A percentile compares a stretch with the other conserved stretches of the same genome.
These are phyloP conservation scores for Proisotoma minuta DNA, from an alignment of 2,888 invertebrate genomes.

Conservation along the genomic window DNA sequence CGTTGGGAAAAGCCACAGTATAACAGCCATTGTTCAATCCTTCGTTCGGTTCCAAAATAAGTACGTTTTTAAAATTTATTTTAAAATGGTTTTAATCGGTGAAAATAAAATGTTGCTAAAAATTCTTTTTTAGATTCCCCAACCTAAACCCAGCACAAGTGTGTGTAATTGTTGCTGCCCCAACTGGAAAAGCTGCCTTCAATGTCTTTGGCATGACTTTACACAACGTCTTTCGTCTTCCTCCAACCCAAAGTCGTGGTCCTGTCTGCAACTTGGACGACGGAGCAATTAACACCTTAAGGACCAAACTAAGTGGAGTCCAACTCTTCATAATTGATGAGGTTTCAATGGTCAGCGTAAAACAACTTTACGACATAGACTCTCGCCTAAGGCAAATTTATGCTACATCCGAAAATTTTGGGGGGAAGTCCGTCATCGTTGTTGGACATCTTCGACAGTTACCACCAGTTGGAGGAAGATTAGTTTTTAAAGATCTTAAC, in stretches of 20 bases:
- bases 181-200: slow-evolving; percentile 47
- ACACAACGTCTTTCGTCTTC: slow-evolving; percentile 40
- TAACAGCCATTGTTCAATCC: slow-evolving; percentile 42
- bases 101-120: too few relatives aligned
- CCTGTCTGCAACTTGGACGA: background rate
- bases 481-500: slow-evolving; percentile 10
- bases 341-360: slow-evolving; percentile 15
- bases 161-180: slow-evolving; percentile 25
- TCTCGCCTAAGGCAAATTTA: slow-evolving; percentile 14
- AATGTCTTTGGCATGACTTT: slow-evolving; percentile 47
- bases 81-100: too few relatives aligned
- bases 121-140: slow-evolving; percentile 13
- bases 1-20: slow-evolving; percentile 48
- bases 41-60: too few relatives aligned
- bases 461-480: slow-evolving; percentile 26
- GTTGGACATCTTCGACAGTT: slow-evolving; percentile 33
- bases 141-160: slow-evolving; percentile 4
- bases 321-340: slow-evolving; percentile 22
- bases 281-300: background rate
- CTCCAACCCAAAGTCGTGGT: slow-evolving; percentile 8
- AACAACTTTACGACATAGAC: slow-evolving; percentile 15
- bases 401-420: slow-evolving; percentile 7
- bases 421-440: slow-evolving; percentile 16
- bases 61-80: slow-evolving; percentile 13
- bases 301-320: background rate